Conservation (phyloP, 2,888 invertebrate genomes). For the Ecdyonurus torrentis region DNA sequence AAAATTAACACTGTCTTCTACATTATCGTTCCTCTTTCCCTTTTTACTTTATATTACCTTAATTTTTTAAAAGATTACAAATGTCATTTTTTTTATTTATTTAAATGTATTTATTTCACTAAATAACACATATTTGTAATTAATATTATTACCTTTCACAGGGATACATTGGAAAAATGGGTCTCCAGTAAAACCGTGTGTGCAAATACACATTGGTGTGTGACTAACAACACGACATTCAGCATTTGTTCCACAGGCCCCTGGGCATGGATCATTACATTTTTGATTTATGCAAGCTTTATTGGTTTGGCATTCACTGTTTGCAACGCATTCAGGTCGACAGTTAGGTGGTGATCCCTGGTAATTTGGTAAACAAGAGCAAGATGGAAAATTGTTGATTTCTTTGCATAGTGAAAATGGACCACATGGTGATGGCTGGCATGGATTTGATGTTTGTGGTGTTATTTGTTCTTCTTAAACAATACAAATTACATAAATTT, state of each 20-base stretch:
- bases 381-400: conserved; percentile 32
- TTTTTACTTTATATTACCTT: no score
- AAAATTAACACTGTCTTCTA: no score
- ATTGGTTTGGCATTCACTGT: conserved; percentile 48
- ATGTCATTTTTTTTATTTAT: no score
- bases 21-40: no score
- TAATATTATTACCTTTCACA: conserved; percentile 5
- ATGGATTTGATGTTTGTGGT: conserved; percentile 32
- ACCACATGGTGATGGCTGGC: conserved; percentile 52
- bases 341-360: conserved; percentile 46
- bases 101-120: no score
- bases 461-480: not conserved
- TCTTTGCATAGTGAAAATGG: conserved; percentile 43
- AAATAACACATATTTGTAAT: no score
- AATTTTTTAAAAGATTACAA: no score
- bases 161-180: conserved; percentile 31
- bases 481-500: not conserved
- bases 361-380: conserved; percentile 41
- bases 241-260: conserved; percentile 50
- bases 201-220: conserved; percentile 56
- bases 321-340: conserved; percentile 53
- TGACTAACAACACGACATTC: conserved; percentile 60
- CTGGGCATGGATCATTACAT: conserved; percentile 56
- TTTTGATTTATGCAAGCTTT: conserved; percentile 53
- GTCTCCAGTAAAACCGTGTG: conserved; percentile 28